Conservation (phyloP, 2,888 invertebrate genomes). For the Harmothoe impar region DNA sequence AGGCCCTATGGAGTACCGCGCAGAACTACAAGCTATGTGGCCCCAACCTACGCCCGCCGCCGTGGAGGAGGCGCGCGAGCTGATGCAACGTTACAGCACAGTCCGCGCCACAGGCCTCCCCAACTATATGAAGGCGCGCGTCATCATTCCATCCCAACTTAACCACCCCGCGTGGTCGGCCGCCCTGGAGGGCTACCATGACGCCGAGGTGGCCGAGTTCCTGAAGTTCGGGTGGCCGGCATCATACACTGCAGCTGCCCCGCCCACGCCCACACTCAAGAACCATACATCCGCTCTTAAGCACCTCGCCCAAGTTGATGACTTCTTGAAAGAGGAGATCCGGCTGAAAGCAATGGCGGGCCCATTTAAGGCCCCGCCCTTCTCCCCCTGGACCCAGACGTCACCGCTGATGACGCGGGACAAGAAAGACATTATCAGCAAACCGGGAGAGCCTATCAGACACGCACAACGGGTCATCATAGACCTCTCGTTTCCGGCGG, state of each 20-base stretch:
- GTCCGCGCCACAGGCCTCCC: background rate
- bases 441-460: too few relatives aligned
- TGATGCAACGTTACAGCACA: background rate
- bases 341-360: background rate
- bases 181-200: background rate
- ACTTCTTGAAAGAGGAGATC: background rate
- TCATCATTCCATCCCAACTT: background rate
- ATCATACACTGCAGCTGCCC: background rate
- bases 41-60: background rate
- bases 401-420: background rate
- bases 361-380: background rate
- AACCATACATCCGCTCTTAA: too few relatives aligned
- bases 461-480: too few relatives aligned
- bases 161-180: background rate
- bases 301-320: too few relatives aligned
- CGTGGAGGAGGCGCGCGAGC: background rate
- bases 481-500: too few relatives aligned
- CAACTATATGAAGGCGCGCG: background rate
- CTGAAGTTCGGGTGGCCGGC: background rate
- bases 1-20: too few relatives aligned
- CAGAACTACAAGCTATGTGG: too few relatives aligned
- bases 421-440: background rate
- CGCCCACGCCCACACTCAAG: background rate
- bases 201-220: background rate
- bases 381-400: background rate